These are phyloP conservation scores for Salarias fasciatus DNA, from an alignment of 2,797 vertebrate genomes.

Conservation along the genomic window DNA sequence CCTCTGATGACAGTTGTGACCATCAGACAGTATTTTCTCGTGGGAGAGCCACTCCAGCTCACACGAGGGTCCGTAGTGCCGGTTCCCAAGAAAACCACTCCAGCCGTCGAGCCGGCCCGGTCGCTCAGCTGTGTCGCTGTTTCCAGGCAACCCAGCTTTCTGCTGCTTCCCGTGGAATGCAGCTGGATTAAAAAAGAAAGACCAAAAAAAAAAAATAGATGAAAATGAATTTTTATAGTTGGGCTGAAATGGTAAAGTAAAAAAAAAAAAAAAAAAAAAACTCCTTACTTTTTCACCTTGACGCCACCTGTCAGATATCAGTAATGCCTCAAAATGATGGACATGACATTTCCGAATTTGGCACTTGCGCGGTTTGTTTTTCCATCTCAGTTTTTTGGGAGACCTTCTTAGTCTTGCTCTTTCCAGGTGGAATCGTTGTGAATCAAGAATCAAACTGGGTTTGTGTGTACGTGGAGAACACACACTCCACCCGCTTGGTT, in stretches of 20 bases:
- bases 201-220: constrained; percentile 5
- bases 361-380: no score
- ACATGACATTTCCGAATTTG: no score
- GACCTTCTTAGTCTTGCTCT: no score
- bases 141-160: constrained; percentile 56
- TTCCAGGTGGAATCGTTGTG: no score
- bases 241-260: no score
- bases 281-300: no score
- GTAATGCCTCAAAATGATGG: no score
- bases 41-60: constrained; percentile 20
- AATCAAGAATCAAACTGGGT: no score
- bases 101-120: constrained; percentile 11
- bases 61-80: constrained; percentile 5
- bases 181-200: neutral
- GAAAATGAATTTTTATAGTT: neutral
- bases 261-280: no score
- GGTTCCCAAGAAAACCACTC: constrained; percentile 19
- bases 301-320: no score
- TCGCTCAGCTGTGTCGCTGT: constrained; percentile 29
- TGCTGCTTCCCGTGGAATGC: neutral
- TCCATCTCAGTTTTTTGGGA: no score
- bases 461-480: constrained; percentile 3
- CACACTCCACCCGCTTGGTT: neutral
- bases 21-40: constrained; percentile 17
- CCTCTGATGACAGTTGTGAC: neutral